phyloP scores from a whole-genome alignment of 2,113 vertebrate genomes.

The Saguinus midas region DNA sequence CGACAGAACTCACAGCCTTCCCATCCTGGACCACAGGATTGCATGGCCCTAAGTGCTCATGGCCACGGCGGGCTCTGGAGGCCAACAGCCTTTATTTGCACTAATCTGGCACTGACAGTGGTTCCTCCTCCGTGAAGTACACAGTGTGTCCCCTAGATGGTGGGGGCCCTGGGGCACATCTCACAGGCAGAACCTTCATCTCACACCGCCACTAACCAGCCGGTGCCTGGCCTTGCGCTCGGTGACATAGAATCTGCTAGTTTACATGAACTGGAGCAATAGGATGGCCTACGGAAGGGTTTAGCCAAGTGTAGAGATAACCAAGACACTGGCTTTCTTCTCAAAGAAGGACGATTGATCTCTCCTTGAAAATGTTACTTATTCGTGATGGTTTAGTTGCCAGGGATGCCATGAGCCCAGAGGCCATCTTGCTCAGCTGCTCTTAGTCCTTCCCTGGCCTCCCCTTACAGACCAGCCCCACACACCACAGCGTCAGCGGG shows the following conservation, averaged over 20 bases:
- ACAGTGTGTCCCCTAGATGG: not conserved
- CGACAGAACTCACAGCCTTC: not conserved
- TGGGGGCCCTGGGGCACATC: rapidly evolving
- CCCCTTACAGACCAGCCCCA: not conserved
- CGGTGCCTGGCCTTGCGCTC: rapidly evolving
- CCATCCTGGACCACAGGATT: not conserved
- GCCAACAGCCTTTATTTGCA: no score
- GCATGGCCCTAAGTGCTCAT: rapidly evolving
- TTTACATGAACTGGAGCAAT: rapidly evolving
- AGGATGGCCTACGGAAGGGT: rapidly evolving
- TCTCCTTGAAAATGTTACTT: not conserved
- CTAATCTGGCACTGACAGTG: rapidly evolving
- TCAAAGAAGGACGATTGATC: not conserved
- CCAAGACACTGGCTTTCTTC: not conserved
- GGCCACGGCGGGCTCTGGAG: rapidly evolving
- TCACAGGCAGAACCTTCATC: no score
- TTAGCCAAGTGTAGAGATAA: not conserved
- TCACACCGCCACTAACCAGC: not conserved
- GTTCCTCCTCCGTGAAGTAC: not conserved
- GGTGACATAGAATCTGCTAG: rapidly evolving
- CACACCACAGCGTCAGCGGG: rapidly evolving
- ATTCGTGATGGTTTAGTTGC: rapidly evolving
- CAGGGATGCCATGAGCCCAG: not conserved
- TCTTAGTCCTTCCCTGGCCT: not conserved
- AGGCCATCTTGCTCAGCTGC: not conserved